Evolutionary conservation across 2,888 invertebrate genomes (phyloP).

Genomic region (Lithosia quadra): DNA sequence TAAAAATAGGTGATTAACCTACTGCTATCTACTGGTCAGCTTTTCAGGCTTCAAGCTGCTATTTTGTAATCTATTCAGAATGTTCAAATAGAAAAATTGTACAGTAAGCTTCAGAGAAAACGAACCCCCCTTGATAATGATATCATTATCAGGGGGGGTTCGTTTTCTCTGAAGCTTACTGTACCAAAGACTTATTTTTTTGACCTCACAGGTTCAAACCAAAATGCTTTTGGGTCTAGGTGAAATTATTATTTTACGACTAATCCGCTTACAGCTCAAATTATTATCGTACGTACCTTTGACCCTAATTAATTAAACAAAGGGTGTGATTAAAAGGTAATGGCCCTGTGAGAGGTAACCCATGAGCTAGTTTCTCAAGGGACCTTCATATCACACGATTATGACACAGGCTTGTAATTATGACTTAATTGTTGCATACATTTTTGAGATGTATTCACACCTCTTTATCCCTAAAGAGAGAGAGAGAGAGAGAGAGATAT

Average conservation of each 20-base stretch:
- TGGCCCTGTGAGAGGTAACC: conserved; percentile 64
- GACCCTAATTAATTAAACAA: conserved; percentile 81
- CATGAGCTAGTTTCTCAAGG: conserved; percentile 42
- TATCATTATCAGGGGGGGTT: no score
- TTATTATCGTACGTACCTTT: conserved; percentile 64
- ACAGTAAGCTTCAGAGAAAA: no score
- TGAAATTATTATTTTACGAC: conserved; percentile 70
- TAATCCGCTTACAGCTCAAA: conserved; percentile 69
- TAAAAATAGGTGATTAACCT: no score
- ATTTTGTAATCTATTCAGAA: no score
- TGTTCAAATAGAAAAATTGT: no score
- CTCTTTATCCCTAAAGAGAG: not conserved
- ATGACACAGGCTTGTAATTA: conserved; percentile 4
- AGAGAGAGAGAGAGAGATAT: no score
- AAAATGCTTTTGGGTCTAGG: conserved; percentile 42
- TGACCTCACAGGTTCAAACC: not conserved
- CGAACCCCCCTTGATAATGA: no score
- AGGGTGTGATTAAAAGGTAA: conserved; percentile 75
- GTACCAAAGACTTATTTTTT: no score
- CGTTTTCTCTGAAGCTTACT: no score
- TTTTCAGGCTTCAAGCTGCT: no score
- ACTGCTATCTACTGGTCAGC: no score
- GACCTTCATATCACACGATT: conserved; percentile 14
- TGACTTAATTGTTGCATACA: not conserved
- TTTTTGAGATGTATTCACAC: not conserved